These are phyloP conservation scores for Samia ricini DNA, from an alignment of 1,140 invertebrate species.

Conservation along the genomic window DNA sequence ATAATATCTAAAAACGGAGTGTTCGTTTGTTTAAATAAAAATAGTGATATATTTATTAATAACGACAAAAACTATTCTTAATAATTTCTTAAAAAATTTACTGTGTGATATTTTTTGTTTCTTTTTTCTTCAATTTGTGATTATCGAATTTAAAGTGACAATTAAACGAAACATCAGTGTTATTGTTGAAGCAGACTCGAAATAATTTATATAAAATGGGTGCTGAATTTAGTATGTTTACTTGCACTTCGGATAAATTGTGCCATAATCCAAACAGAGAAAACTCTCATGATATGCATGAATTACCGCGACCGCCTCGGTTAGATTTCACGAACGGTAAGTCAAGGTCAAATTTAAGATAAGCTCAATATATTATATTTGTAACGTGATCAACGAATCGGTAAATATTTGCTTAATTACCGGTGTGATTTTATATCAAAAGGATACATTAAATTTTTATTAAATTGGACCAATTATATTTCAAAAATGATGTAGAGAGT, in stretches of 20 bases:
- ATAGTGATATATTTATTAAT: too few relatives aligned
- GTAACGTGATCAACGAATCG: neutral
- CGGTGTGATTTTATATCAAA: neutral
- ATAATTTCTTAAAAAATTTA: neutral
- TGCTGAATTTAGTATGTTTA: slow-evolving; percentile 51
- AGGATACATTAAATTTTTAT: too few relatives aligned
- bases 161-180: neutral
- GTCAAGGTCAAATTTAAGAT: slow-evolving; percentile 29
- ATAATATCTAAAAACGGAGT: too few relatives aligned
- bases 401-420: neutral
- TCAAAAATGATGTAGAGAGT: too few relatives aligned
- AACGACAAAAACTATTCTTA: too few relatives aligned
- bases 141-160: neutral
- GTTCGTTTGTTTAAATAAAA: neutral
- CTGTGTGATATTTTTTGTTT: neutral
- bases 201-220: slow-evolving; percentile 39
- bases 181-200: neutral
- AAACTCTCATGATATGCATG: slow-evolving; percentile 54
- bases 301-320: slow-evolving; percentile 54
- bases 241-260: slow-evolving; percentile 33
- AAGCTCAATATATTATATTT: slow-evolving; percentile 2
- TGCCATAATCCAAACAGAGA: slow-evolving; percentile 40
- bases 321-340: slow-evolving; percentile 45
- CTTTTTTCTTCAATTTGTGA: neutral
- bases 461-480: neutral